These are phyloP conservation scores for Drosophila melanica DNA, from an alignment of 1,140 invertebrate species.

Conservation along the genomic window DNA sequence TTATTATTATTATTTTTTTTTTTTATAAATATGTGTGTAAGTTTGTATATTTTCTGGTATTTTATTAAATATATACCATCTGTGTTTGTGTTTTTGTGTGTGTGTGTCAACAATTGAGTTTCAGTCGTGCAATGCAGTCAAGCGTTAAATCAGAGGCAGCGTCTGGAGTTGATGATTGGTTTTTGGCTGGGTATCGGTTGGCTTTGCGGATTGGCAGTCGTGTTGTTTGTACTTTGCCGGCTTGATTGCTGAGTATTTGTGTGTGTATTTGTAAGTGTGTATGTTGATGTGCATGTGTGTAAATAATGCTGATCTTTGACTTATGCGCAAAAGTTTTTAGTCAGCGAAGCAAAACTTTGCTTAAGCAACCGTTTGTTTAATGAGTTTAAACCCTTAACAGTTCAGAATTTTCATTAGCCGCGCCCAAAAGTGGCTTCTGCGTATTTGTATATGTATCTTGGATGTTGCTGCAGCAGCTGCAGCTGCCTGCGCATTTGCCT, in stretches of 20 bases:
- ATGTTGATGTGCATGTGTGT: conserved; percentile 32
- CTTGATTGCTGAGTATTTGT: conserved; percentile 25
- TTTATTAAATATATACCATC: not conserved
- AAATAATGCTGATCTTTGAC: conserved; percentile 64
- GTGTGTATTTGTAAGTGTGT: not conserved
- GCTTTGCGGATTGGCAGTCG: conserved; percentile 19
- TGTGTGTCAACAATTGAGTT: conserved; percentile 18
- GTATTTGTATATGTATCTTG: not conserved
- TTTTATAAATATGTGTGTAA: not conserved
- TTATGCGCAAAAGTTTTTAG: conserved; percentile 54
- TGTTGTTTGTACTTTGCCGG: conserved; percentile 32
- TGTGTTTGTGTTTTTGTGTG: not conserved
- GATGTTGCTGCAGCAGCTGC: conserved; percentile 13
- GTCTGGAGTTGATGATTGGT: conserved; percentile 18
- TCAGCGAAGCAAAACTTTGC: conserved; percentile 47
- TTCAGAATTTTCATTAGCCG: conserved; percentile 55
- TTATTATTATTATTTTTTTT: no score
- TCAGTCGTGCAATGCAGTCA: conserved; percentile 20
- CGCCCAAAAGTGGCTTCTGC: conserved; percentile 16
- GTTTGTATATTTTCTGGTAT: not conserved
- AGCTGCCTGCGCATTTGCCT: conserved; percentile 29
- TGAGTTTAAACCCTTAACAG: conserved; percentile 42
- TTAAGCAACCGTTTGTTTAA: conserved; percentile 41
- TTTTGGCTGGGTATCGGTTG: conserved; percentile 23
- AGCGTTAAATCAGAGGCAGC: conserved; percentile 31